Conservation (phyloP, 1,140 invertebrate genomes). For the Drosophila ercepeae region DNA sequence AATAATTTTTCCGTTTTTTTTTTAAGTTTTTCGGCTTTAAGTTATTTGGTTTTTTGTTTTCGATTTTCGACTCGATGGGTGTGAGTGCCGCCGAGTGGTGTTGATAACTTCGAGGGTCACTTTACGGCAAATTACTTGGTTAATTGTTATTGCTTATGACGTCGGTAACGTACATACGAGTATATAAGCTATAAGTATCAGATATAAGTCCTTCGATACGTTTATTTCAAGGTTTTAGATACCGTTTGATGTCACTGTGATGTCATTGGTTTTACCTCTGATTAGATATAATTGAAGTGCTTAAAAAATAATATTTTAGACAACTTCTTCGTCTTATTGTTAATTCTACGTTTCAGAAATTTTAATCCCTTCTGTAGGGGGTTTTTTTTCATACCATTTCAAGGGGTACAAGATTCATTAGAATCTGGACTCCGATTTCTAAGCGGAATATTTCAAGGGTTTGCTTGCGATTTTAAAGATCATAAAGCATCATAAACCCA, state of each 20-base stretch:
- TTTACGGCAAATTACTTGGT: constrained; percentile 50
- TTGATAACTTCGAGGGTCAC: constrained; percentile 53
- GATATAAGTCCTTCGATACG: constrained; percentile 16
- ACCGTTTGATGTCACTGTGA: constrained; percentile 26
- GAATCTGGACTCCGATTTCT: too few relatives aligned
- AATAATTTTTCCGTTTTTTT: constrained; percentile 23
- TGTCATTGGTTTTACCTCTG: constrained; percentile 4
- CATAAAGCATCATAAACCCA: too few relatives aligned
- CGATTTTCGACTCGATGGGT: constrained; percentile 5
- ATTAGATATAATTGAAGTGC: not conserved
- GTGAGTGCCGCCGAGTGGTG: constrained; percentile 30
- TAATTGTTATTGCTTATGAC: constrained; percentile 68
- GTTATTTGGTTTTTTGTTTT: constrained; percentile 1
- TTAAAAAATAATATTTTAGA: not conserved
- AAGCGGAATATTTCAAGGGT: too few relatives aligned
- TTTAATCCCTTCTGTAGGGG: not conserved
- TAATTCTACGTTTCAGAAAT: not conserved
- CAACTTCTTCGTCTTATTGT: not conserved
- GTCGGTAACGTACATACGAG: constrained; percentile 9
- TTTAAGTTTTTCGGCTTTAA: constrained; percentile 1
- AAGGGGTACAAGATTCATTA: too few relatives aligned
- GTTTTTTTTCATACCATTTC: not conserved
- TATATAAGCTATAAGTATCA: constrained; percentile 5
- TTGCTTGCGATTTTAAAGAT: too few relatives aligned
- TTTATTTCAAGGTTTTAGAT: constrained; percentile 20